These are phyloP conservation scores for Chlorops oryzae DNA, from an alignment of 1,140 invertebrate genomes.

Conservation along the genomic window DNA sequence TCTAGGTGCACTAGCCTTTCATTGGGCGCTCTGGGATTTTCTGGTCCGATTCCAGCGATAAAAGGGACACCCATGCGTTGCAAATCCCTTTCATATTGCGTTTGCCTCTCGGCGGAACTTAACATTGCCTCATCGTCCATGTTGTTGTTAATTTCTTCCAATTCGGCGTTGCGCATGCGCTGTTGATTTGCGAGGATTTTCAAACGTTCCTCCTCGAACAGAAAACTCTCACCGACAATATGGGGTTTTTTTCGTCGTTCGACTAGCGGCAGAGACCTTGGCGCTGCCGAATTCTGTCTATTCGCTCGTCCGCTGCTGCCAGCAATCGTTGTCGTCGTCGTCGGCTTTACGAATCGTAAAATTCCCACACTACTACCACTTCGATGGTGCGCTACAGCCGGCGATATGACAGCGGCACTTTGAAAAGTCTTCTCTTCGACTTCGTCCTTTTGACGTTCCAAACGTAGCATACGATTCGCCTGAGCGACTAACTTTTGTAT, in stretches of 20 bases:
- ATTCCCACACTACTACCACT: slow-evolving; percentile 22
- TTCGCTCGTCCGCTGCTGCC: slow-evolving; percentile 5
- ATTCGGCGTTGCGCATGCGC: slow-evolving; percentile 29
- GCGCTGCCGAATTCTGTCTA: neutral
- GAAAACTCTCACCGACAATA: slow-evolving; percentile 29
- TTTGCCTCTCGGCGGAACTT: slow-evolving; percentile 37
- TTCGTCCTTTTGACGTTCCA: slow-evolving; percentile 25
- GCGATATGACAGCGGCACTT: slow-evolving; percentile 7
- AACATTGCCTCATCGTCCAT: slow-evolving; percentile 39
- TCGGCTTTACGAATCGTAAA: slow-evolving; percentile 38
- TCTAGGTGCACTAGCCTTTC: slow-evolving; percentile 74
- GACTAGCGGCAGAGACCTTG: slow-evolving; percentile 3
- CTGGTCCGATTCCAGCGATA: slow-evolving; percentile 39
- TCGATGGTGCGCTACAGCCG: slow-evolving; percentile 14
- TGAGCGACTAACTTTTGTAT: slow-evolving; percentile 44
- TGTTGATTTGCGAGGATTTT: slow-evolving; percentile 44
- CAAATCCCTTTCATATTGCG: slow-evolving; percentile 42
- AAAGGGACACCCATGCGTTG: slow-evolving; percentile 43
- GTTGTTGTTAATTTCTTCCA: slow-evolving; percentile 34
- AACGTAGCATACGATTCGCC: slow-evolving; percentile 38
- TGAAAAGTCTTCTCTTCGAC: slow-evolving; percentile 14
- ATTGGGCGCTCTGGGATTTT: slow-evolving; percentile 39
- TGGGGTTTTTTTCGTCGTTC: slow-evolving; percentile 32
- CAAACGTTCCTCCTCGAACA: slow-evolving; percentile 41
- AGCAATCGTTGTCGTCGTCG: slow-evolving; percentile 12